phyloP scores from a whole-genome alignment of 2,888 invertebrate species.

The Timandra comae region DNA sequence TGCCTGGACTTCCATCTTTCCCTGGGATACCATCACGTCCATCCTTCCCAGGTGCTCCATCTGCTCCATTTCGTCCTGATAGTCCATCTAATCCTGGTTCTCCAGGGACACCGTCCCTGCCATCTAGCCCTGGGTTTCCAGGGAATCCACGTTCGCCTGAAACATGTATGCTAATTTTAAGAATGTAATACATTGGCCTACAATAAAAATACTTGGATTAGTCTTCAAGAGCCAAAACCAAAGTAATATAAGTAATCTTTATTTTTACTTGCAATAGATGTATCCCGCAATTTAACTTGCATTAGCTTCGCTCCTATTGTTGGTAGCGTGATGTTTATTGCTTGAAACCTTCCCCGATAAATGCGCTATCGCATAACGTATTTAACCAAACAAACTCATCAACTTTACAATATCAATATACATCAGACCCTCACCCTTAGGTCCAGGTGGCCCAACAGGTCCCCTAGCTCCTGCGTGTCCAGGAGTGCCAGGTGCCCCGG shows the following conservation, averaged over 20 bases:
- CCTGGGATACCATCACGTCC: slow-evolving; percentile 84
- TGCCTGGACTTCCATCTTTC: slow-evolving; percentile 83
- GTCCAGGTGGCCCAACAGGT: slow-evolving; percentile 78
- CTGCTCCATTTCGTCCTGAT: slow-evolving; percentile 89
- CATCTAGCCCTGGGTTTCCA: slow-evolving; percentile 86
- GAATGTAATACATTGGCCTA: too few relatives aligned
- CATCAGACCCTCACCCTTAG: slow-evolving; percentile 73
- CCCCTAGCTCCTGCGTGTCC: slow-evolving; percentile 84
- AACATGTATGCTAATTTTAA: too few relatives aligned
- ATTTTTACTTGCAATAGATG: too few relatives aligned
- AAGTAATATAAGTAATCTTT: too few relatives aligned
- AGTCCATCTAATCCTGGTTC: slow-evolving; percentile 93
- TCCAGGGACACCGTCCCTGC: slow-evolving; percentile 92
- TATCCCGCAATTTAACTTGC: too few relatives aligned
- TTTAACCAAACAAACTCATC: not conserved
- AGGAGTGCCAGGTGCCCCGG: slow-evolving; percentile 82
- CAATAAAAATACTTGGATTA: too few relatives aligned
- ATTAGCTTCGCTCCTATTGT: too few relatives aligned
- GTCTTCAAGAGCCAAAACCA: too few relatives aligned
- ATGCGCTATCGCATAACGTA: too few relatives aligned
- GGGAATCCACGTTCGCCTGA: slow-evolving; percentile 82
- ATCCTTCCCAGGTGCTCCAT: slow-evolving; percentile 85
- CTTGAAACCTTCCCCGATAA: too few relatives aligned
- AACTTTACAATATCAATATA: too few relatives aligned
- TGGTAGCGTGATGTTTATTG: not conserved